Evolutionary conservation across 2,797 vertebrate species (phyloP).

Genomic region (Anabacerthia variegaticeps): DNA sequence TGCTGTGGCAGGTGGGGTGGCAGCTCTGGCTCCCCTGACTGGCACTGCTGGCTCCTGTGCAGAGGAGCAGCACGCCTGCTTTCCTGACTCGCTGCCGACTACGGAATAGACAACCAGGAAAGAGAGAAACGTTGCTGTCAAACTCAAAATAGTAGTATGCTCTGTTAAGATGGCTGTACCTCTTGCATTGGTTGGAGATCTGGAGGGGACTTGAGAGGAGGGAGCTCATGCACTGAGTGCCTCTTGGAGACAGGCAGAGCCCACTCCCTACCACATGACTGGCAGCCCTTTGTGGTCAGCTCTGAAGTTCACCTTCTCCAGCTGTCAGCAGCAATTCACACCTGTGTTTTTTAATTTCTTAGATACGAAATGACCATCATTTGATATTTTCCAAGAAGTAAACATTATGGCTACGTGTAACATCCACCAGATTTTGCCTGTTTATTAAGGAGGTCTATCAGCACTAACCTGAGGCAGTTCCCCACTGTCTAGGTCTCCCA

Average conservation of each 20-base stretch:
- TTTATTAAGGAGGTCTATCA: not conserved
- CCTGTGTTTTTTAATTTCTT: not conserved
- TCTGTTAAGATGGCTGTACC: not conserved
- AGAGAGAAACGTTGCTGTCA: fast-evolving
- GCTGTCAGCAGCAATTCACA: not conserved
- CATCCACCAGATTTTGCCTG: not conserved
- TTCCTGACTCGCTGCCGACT: not conserved
- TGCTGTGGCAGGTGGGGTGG: not conserved
- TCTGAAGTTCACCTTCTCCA: not conserved
- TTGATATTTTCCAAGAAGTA: not conserved
- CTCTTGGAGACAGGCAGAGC: not conserved
- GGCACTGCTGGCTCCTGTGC: not conserved
- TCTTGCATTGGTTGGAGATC: not conserved
- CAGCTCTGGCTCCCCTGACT: not conserved
- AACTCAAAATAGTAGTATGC: not conserved
- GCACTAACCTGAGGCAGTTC: not conserved
- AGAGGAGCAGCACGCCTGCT: not conserved
- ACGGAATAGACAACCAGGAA: not conserved
- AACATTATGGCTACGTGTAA: not conserved
- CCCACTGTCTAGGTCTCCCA: not conserved
- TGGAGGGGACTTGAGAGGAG: not conserved
- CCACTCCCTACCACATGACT: fast-evolving
- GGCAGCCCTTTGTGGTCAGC: not conserved
- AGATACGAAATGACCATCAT: not conserved
- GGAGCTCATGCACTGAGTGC: not conserved